These are phyloP conservation scores for Lomographa bimaculata DNA, from an alignment of 2,888 invertebrate species.

Conservation along the genomic window DNA sequence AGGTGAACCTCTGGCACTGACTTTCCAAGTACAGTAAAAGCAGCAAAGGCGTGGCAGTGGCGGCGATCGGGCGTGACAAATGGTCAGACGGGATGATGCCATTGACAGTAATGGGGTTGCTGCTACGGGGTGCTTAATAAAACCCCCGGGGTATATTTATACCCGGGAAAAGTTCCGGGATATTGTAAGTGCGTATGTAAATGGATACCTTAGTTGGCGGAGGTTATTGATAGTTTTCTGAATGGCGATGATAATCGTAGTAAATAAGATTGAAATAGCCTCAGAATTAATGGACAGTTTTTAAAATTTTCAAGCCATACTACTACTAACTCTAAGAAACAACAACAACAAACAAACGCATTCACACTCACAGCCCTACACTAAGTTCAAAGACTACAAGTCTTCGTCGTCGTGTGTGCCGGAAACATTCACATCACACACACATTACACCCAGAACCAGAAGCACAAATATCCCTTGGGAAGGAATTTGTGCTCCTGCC, in stretches of 20 bases:
- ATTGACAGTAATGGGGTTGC: conserved; percentile 57
- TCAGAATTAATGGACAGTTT: too few relatives aligned
- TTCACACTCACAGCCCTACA: too few relatives aligned
- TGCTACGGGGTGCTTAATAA: conserved; percentile 37
- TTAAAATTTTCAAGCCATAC: too few relatives aligned
- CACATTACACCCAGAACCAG: too few relatives aligned
- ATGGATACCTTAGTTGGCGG: conserved; percentile 2
- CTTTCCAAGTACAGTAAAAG: neutral
- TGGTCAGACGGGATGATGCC: conserved; percentile 57
- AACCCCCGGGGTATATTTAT: conserved; percentile 36
- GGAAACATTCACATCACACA: too few relatives aligned
- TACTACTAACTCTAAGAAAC: too few relatives aligned
- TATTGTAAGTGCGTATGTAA: conserved; percentile 15
- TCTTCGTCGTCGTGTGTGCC: too few relatives aligned
- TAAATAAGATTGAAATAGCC: too few relatives aligned
- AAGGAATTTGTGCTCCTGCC: too few relatives aligned
- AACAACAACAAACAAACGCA: too few relatives aligned
- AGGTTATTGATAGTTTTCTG: conserved; percentile 12
- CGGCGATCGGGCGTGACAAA: conserved; percentile 52
- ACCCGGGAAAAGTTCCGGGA: conserved; percentile 18
- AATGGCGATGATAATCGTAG: neutral
- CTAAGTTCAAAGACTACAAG: too few relatives aligned
- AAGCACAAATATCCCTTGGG: too few relatives aligned
- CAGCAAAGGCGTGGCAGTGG: conserved; percentile 48
- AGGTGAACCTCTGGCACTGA: conserved; percentile 2